phyloP scores from a whole-genome alignment of 2,797 vertebrate species.

The Sandelia bainsii region DNA sequence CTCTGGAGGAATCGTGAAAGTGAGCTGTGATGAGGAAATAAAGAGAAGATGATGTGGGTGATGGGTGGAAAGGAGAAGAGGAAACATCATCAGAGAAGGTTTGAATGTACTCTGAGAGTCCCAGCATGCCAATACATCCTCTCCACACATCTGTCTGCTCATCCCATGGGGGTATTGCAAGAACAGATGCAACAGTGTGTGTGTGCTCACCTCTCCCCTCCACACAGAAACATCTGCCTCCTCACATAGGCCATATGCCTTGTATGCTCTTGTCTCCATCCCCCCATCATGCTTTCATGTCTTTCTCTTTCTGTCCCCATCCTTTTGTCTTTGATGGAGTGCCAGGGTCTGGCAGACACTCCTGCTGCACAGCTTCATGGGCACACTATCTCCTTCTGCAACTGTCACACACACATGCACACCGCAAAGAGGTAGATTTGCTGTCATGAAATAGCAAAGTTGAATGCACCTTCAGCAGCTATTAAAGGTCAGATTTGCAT shows the following conservation, averaged over 20 bases:
- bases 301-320: constrained; percentile 63
- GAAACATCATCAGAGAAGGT: constrained; percentile 50
- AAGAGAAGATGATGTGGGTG: constrained; percentile 33
- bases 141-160: constrained; percentile 64
- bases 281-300: constrained; percentile 72
- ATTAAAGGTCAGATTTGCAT: constrained; percentile 24
- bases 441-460: constrained; percentile 26
- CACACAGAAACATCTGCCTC: constrained; percentile 74
- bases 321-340: constrained; percentile 73
- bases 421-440: not conserved
- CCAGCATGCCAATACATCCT: constrained; percentile 37
- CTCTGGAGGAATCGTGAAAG: constrained; percentile 10
- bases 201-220: constrained; percentile 60
- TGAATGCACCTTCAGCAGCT: constrained; percentile 9
- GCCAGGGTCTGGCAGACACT: constrained; percentile 68
- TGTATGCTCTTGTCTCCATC: constrained; percentile 45
- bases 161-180: constrained; percentile 38
- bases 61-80: constrained; percentile 31
- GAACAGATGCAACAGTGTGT: constrained; percentile 49
- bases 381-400: constrained; percentile 32
- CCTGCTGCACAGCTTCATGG: constrained; percentile 48
- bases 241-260: constrained; percentile 68
- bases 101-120: constrained; percentile 41
- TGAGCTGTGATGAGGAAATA: constrained; percentile 27
- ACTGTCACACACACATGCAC: constrained; percentile 25